Conservation (phyloP, 2,888 invertebrate species). For the Temnothorax rugatulus region DNA sequence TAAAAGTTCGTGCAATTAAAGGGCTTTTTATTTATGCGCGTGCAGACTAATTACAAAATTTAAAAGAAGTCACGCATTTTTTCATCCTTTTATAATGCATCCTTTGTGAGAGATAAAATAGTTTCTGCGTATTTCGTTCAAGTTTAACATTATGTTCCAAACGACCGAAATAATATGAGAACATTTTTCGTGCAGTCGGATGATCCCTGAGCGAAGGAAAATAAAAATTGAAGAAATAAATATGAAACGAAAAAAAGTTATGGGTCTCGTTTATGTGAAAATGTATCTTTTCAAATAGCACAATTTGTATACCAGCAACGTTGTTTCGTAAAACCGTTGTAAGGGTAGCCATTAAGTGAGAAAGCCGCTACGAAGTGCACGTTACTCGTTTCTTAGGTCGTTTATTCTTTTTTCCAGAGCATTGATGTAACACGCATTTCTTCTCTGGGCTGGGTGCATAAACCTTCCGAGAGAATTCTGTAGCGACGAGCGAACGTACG, state of each 20-base stretch:
- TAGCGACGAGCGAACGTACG: slow-evolving; percentile 29
- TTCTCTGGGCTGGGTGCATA: slow-evolving; percentile 14
- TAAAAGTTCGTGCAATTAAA: slow-evolving; percentile 9
- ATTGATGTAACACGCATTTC: slow-evolving; percentile 44
- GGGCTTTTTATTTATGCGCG: slow-evolving; percentile 17
- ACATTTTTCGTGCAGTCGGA: neutral
- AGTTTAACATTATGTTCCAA: neutral
- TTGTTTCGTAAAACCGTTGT: slow-evolving; percentile 37
- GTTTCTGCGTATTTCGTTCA: neutral
- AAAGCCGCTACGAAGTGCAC: slow-evolving; percentile 9
- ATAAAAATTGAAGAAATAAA: slow-evolving; percentile 20
- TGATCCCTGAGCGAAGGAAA: neutral
- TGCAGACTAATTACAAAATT: neutral
- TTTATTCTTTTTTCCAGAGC: slow-evolving; percentile 37
- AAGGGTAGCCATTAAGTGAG: slow-evolving; percentile 27
- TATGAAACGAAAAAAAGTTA: neutral
- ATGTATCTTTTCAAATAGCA: neutral
- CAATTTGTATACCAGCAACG: slow-evolving; percentile 2
- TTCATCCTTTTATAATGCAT: neutral
- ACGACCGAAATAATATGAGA: neutral
- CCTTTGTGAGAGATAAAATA: neutral
- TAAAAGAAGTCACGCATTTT: neutral
- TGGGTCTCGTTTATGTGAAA: neutral
- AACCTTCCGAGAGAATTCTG: slow-evolving; percentile 36
- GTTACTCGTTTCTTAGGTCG: slow-evolving; percentile 19